Conservation (phyloP, 2,797 vertebrate species). For the Acanthurus leucopareius region DNA sequence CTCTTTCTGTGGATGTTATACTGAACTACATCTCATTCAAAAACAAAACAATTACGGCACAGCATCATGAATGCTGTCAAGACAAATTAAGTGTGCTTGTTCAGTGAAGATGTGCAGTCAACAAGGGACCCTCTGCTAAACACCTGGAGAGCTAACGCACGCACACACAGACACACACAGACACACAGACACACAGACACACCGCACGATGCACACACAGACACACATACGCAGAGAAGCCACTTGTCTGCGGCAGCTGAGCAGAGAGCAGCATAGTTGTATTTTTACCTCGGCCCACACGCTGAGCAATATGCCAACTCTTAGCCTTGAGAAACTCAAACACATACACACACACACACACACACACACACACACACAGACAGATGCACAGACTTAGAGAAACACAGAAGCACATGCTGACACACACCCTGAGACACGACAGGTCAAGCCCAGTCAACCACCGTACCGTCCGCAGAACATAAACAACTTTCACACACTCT, state of each 20-base stretch:
- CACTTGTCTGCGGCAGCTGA: slow-evolving; percentile 74
- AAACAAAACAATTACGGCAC: slow-evolving; percentile 3
- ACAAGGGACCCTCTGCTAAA: slow-evolving; percentile 32
- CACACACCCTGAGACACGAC: slow-evolving; percentile 76
- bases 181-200: slow-evolving; percentile 21
- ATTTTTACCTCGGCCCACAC: slow-evolving; percentile 84
- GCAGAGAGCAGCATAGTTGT: slow-evolving; percentile 70
- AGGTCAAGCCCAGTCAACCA: slow-evolving; percentile 76
- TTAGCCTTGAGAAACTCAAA: slow-evolving; percentile 77
- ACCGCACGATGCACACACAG: not conserved
- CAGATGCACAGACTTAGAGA: slow-evolving; percentile 43
- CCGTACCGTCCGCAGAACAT: slow-evolving; percentile 78
- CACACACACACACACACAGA: slow-evolving; percentile 55
- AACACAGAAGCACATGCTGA: slow-evolving; percentile 61
- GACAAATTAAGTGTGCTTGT: slow-evolving; percentile 21
- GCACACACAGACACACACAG: slow-evolving; percentile 33
- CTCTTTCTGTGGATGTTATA: slow-evolving; percentile 14
- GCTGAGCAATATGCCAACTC: slow-evolving; percentile 81
- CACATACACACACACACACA: slow-evolving; percentile 54
- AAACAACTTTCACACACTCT: slow-evolving; percentile 85
- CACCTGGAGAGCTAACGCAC: slow-evolving; percentile 32
- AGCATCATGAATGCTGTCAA: not conserved
- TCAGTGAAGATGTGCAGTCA: slow-evolving; percentile 23
- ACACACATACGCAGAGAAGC: not conserved
- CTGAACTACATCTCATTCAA: not conserved